Percentiles rank a stretch among this genome's conserved stretches.
Evolutionary conservation across 2,797 vertebrate genomes (phyloP).

Genomic region (Lycodopsis pacificus): DNA sequence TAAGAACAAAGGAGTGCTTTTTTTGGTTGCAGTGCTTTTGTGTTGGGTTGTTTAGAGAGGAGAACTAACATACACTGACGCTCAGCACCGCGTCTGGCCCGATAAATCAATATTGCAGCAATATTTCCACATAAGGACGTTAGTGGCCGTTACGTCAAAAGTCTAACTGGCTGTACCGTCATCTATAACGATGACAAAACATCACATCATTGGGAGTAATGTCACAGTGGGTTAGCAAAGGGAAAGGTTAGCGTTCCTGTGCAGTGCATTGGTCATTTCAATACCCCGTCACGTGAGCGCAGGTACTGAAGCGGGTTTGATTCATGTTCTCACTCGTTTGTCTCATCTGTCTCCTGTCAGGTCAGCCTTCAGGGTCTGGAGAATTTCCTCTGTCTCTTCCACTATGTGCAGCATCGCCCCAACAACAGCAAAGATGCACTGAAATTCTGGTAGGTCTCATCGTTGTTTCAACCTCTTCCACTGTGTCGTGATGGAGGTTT

Average conservation of each 20-base stretch:
- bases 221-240: neutral
- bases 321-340: conserved; percentile 17
- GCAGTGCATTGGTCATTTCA: conserved; percentile 14
- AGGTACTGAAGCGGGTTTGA: conserved; percentile 3
- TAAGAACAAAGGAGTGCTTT: neutral
- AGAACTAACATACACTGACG: conserved; percentile 14
- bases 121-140: conserved; percentile 27
- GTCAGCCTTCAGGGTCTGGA: conserved; percentile 86
- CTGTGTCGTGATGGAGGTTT: neutral
- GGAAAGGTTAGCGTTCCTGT: conserved; percentile 18
- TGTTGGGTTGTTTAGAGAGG: neutral
- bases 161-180: conserved; percentile 17
- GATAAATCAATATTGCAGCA: conserved; percentile 38
- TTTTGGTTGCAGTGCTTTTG: neutral
- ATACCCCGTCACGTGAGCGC: neutral
- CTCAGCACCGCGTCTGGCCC: conserved; percentile 3
- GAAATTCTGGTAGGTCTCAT: conserved; percentile 83
- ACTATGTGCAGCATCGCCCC: conserved; percentile 81
- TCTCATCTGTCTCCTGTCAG: conserved; percentile 67
- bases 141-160: conserved; percentile 24
- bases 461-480: neutral
- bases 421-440: conserved; percentile 78
- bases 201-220: neutral
- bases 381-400: conserved; percentile 86
- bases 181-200: neutral